A percentile compares a stretch with the other conserved stretches of the same genome.
Conservation (phyloP, 2,113 vertebrate genomes). For the Macquaria ambigua region DNA sequence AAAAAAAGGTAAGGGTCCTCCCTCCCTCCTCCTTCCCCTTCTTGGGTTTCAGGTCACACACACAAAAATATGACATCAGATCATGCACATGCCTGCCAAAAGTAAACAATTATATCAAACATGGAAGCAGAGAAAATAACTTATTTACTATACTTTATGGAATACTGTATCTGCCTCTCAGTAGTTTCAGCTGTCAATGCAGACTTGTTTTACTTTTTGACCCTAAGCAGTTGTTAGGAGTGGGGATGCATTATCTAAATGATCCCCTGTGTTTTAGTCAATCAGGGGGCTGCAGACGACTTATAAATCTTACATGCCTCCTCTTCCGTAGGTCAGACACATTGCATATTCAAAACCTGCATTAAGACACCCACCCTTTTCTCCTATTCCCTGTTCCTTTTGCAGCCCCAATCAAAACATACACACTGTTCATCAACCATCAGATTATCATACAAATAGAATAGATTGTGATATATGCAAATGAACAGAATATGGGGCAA, state of each 20-base stretch:
- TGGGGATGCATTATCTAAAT: slow-evolving; percentile 74
- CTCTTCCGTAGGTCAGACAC: slow-evolving; percentile 77
- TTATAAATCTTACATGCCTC: slow-evolving; percentile 83
- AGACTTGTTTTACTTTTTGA: slow-evolving; percentile 59
- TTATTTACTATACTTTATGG: slow-evolving; percentile 16
- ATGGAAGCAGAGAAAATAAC: slow-evolving; percentile 16
- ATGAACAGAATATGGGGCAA: slow-evolving; percentile 59
- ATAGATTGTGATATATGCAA: slow-evolving; percentile 76
- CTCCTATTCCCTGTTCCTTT: slow-evolving; percentile 28
- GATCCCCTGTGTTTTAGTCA: slow-evolving; percentile 82
- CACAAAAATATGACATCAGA: slow-evolving; percentile 75
- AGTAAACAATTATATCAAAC: slow-evolving; percentile 61
- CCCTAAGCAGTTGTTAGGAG: slow-evolving; percentile 62
- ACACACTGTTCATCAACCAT: slow-evolving; percentile 60
- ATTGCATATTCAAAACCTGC: slow-evolving; percentile 81
- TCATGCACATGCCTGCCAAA: slow-evolving; percentile 49
- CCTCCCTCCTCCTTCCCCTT: slow-evolving; percentile 5
- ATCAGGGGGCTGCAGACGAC: slow-evolving; percentile 73
- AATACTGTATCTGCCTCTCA: neutral
- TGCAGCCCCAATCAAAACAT: slow-evolving; percentile 64
- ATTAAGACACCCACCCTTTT: slow-evolving; percentile 70
- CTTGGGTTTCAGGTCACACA: slow-evolving; percentile 78
- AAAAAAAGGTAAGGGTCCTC: slow-evolving; percentile 63
- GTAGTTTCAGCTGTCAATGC: slow-evolving; percentile 16
- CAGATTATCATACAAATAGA: slow-evolving; percentile 80